Evolutionary conservation across 2,888 invertebrate genomes (phyloP).

Genomic region (Nesidiocoris tenuis): DNA sequence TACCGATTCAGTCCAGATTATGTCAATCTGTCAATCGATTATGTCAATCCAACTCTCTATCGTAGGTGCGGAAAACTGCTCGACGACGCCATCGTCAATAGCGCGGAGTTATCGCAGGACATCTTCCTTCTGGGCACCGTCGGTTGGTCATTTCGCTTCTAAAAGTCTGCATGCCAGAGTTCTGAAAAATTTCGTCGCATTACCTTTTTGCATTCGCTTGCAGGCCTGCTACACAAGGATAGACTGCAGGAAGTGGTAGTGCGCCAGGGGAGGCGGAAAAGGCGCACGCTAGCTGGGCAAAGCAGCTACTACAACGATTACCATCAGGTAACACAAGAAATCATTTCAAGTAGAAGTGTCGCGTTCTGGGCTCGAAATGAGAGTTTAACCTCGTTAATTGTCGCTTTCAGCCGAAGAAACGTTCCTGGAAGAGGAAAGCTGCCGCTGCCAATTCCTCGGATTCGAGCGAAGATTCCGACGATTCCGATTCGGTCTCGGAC

Average conservation of each 20-base stretch:
- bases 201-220: conserved; percentile 14
- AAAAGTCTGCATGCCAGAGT: too few relatives aligned
- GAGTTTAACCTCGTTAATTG: too few relatives aligned
- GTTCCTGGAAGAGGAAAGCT: not conserved
- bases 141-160: not conserved
- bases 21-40: too few relatives aligned
- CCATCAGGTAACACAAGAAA: conserved; percentile 34
- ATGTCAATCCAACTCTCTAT: too few relatives aligned
- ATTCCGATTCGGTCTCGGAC: not conserved
- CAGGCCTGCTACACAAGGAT: conserved; percentile 43
- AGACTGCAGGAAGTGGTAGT: conserved; percentile 37
- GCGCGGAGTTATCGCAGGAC: not conserved
- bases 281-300: conserved; percentile 46
- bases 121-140: not conserved
- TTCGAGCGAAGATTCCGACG: not conserved
- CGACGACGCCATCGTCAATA: not conserved
- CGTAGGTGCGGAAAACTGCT: not conserved
- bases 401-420: not conserved
- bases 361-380: too few relatives aligned
- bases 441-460: not conserved
- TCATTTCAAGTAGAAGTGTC: too few relatives aligned
- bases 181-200: too few relatives aligned
- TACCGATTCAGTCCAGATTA: too few relatives aligned
- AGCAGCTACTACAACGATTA: conserved; percentile 46
- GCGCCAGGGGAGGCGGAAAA: conserved; percentile 43